Base-by-base conservation (phyloP, 2,888 invertebrate species). In the Hypercompe scribonia region DNA sequence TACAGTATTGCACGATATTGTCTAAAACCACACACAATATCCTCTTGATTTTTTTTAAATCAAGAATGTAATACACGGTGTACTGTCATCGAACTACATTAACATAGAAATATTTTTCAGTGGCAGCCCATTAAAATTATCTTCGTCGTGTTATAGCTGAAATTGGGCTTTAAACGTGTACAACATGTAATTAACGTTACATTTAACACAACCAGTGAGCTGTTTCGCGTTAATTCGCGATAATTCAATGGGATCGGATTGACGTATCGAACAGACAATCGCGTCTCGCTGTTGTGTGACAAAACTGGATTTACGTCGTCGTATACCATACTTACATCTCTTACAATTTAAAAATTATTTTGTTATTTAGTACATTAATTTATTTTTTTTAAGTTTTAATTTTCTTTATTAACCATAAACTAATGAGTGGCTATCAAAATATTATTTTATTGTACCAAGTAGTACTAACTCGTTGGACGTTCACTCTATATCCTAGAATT, bases 121-220 rank as follows among this genome's bases (percentile, higher is more conserved):
- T 73, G 24, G 34, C 68, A 67, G 70, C 42, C 81, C 77, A 84
- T 81, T 81, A 75, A 79, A 79, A 70, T 80, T 82, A 84, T 81
- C 81, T 72, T 69, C 67, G 66, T 71, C 75, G 77, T 77, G 77
- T 78, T 81, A 79, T 77, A 77, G 75, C 80, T 75, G 72, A 71
- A 70, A 80, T 81, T 79, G 75, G 75, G 76, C 74, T 76, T 78
- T 77, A 78, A 78, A 77, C 77, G 72, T 77, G 67, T 82, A 78
- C 74, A 80, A 79, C 80, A 80, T 75, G 79, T 83, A 84, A 87
- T 87, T 82, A 81, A 82, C 86, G 84, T 76, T 77, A 81, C 80
- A 82, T 80, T 81, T 76, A 73, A 78, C 78, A 77, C 72, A 65
- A 71, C 73, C 73, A 74, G 71, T 82, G 80, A 82, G 78, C 82